Evolutionary conservation across 2,797 vertebrate genomes (phyloP).

Genomic region (Sphaeramia orbicularis): DNA sequence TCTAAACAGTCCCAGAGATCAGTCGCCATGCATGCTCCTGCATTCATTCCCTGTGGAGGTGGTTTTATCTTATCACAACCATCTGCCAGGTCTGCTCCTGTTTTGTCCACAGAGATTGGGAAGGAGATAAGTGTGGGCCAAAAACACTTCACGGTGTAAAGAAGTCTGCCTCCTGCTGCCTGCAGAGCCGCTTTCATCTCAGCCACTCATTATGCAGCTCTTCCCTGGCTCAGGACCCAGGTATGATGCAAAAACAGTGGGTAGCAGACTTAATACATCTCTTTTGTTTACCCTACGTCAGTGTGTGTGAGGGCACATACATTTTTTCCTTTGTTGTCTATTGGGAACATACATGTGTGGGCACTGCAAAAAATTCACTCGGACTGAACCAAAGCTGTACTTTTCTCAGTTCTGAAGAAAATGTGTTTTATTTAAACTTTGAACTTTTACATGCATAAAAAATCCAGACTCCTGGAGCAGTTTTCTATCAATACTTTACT

Average conservation of each 20-base stretch:
- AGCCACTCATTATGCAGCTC: constrained; percentile 62
- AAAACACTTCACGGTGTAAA: constrained; percentile 61
- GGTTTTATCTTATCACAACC: constrained; percentile 70
- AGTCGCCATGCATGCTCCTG: constrained; percentile 35
- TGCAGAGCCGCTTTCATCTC: constrained; percentile 73
- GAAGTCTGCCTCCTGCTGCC: constrained; percentile 68
- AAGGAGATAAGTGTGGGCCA: constrained; percentile 56
- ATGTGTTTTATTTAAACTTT: too few species aligned
- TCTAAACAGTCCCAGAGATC: constrained; percentile 42
- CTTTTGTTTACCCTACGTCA: constrained; percentile 61
- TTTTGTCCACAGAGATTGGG: constrained; percentile 67
- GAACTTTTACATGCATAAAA: too few species aligned
- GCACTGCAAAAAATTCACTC: not conserved
- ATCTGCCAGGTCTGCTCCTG: constrained; percentile 75
- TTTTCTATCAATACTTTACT: too few species aligned
- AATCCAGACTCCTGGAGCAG: too few species aligned
- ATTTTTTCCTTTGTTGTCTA: constrained; percentile 5
- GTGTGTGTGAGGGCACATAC: constrained; percentile 22
- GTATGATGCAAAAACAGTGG: constrained; percentile 67
- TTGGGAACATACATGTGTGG: not conserved
- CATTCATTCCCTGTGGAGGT: constrained; percentile 49
- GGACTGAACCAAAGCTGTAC: too few species aligned
- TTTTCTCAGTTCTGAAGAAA: too few species aligned
- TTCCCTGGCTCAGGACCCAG: constrained; percentile 43
- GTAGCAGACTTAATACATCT: constrained; percentile 61